phyloP scores from a whole-genome alignment of 2,113 vertebrate species.

The Corythaeola cristata region DNA sequence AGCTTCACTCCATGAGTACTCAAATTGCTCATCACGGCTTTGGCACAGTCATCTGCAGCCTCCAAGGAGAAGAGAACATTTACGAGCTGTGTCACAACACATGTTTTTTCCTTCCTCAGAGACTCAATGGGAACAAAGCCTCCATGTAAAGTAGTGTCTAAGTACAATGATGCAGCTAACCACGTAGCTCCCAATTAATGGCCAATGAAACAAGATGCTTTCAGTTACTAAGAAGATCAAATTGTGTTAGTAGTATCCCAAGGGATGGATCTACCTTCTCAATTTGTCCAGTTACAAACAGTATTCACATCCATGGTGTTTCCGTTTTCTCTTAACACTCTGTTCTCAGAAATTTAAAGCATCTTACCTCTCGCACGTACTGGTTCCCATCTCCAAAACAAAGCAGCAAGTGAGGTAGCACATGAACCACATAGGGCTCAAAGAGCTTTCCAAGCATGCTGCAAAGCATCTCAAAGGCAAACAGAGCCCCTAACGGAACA shows the following conservation, averaged over 20 bases:
- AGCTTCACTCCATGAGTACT: slow-evolving; percentile 98
- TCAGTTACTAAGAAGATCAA: neutral
- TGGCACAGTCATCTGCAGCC: slow-evolving; percentile 99
- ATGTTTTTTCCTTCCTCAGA: neutral
- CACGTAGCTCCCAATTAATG: neutral
- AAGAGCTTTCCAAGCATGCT: slow-evolving; percentile 98
- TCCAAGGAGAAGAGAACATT: slow-evolving; percentile 70
- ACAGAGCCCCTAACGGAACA: slow-evolving; percentile 84
- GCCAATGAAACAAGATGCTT: neutral
- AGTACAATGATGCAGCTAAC: neutral
- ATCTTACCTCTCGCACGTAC: slow-evolving; percentile 94
- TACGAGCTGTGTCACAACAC: neutral
- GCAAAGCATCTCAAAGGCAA: slow-evolving; percentile 99
- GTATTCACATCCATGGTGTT: neutral
- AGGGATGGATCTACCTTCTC: neutral
- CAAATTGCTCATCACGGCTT: slow-evolving; percentile 98
- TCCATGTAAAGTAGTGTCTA: neutral
- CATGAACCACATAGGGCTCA: slow-evolving; percentile 96
- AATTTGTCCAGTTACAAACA: neutral
- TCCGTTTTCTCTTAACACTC: neutral
- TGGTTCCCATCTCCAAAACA: slow-evolving; percentile 99
- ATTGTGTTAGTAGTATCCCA: neutral
- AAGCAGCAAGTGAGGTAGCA: slow-evolving; percentile 93
- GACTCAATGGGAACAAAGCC: neutral
- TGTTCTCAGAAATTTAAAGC: neutral